Conservation (phyloP, 1,140 invertebrate genomes). For the Sinonovacula constricta region DNA sequence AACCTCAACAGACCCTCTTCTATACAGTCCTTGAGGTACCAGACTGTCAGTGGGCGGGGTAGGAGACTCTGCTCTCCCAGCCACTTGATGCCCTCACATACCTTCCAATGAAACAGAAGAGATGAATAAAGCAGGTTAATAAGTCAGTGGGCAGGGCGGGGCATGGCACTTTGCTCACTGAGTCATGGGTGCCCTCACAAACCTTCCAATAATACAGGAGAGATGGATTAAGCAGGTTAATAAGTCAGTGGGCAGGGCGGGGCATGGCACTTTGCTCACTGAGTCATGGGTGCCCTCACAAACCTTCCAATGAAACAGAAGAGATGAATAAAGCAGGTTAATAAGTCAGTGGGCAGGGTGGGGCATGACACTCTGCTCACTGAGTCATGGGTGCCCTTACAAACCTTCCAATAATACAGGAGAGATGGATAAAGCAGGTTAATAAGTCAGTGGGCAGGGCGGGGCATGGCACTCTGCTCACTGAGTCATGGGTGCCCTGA, state of each 20-base stretch:
- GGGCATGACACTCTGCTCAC: too few relatives aligned
- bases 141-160: neutral
- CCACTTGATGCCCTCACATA: slow-evolving; percentile 60
- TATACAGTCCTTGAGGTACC: slow-evolving; percentile 47
- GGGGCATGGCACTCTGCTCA: too few relatives aligned
- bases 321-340: neutral
- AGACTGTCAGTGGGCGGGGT: slow-evolving; percentile 35
- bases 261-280: neutral
- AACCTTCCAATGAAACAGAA: neutral
- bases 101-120: slow-evolving; percentile 47
- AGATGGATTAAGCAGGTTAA: neutral
- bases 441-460: too few relatives aligned
- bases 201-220: neutral
- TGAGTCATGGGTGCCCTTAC: too few relatives aligned
- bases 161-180: neutral
- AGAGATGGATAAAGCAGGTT: too few relatives aligned
- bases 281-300: neutral
- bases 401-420: too few relatives aligned
- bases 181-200: neutral
- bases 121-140: neutral
- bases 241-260: neutral
- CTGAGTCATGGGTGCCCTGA: too few relatives aligned
- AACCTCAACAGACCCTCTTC: slow-evolving; percentile 52
- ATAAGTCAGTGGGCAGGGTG: neutral
- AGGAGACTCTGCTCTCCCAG: slow-evolving; percentile 41